Base-by-base conservation (phyloP, 2,888 invertebrate genomes). In the Ariolimax columbianus region DNA sequence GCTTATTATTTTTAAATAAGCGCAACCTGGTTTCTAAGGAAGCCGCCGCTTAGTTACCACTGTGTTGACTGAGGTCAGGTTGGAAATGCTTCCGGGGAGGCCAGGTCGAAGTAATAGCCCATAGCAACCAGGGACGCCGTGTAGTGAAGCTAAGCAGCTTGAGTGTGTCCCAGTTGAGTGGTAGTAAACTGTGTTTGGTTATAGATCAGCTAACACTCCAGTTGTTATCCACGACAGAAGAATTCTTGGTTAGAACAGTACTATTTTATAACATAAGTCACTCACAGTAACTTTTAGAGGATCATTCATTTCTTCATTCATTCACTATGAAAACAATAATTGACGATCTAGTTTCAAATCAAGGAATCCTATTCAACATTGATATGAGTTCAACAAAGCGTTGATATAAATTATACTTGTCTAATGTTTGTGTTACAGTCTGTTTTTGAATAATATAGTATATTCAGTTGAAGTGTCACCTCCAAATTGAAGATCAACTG, bases 11-110 rank as follows among this genome's bases (percentile, higher is more conserved):
- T 3, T 47, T 77, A 30, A 55, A 26, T 66, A 33, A 33, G 14
- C 66, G 66, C 66, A 9, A 51, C 30, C 79, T 30, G 68, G 83
- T 83, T 66, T 66, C 83, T 70, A 83, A 77, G 83, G 83, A 83
- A 83, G 83, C 83, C 70, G 36, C 33, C 19, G 66, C 83, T 77
- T 75, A 77, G 83, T 51, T 63, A 83, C 83, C 68, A 70, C n/a
- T 68, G 68, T 33, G 77, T 36, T 6, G 63, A 77, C 70, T 33
- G 38, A 47, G 33, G 75, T 82, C 75, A 75, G n/a, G 30, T 43
- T n/a, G 9, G 63, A 75, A 75, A 43, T 75, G 26, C 77, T 77
- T 83, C 83, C 77, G 77, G 63, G 26, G 23, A 55, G 59, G 73
- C 30, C 17, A 38, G n/a, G 72, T 55, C 79, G 23, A n/a, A 43